Conservation (phyloP, 2,797 vertebrate genomes). For the Paguma larvata region DNA sequence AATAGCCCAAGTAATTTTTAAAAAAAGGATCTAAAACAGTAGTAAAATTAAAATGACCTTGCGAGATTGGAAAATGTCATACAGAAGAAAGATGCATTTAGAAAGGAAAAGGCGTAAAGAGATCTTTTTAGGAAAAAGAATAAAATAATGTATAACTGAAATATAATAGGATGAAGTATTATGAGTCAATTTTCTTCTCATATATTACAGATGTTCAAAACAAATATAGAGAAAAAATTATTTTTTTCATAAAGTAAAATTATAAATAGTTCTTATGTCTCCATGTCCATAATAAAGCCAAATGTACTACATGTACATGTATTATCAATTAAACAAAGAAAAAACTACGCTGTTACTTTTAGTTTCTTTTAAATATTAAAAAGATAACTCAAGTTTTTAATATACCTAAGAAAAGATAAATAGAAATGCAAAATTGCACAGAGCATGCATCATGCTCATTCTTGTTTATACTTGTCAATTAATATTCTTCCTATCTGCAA, state of each 20-base stretch:
- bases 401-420: background rate
- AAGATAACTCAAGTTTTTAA: background rate
- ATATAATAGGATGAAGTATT: background rate
- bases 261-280: background rate
- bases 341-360: background rate
- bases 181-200: background rate
- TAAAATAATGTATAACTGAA: constrained; percentile 15
- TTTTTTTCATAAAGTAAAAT: background rate
- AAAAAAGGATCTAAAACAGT: background rate
- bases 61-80: background rate
- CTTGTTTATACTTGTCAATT: background rate
- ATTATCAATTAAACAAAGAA: background rate
- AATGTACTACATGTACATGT: background rate
- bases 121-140: background rate
- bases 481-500: background rate
- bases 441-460: background rate
- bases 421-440: background rate
- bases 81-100: background rate
- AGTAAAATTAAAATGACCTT: constrained; percentile 59
- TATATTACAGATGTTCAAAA: background rate
- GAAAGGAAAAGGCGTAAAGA: background rate
- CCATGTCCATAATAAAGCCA: background rate
- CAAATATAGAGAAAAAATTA: background rate
- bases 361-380: background rate
- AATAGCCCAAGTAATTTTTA: constrained; percentile 53